These are phyloP conservation scores for Procambarus clarkii DNA, from an alignment of 1,140 invertebrate species.

Conservation along the genomic window DNA sequence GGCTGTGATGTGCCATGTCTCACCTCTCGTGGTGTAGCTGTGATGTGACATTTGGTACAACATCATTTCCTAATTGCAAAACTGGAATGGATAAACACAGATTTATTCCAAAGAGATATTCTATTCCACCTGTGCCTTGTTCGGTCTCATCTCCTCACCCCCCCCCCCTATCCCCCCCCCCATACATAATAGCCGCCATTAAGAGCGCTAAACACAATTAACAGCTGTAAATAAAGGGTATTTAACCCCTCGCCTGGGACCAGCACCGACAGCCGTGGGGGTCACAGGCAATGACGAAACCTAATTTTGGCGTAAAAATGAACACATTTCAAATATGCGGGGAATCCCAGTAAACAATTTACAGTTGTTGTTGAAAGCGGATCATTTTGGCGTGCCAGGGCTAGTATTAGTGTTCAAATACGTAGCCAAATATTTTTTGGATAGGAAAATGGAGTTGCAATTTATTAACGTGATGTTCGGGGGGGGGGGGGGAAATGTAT, in stretches of 20 bases:
- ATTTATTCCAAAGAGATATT: too few species aligned
- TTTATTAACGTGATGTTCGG: constrained; percentile 1
- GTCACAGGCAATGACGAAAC: background rate
- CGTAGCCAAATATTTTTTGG: constrained; percentile 10
- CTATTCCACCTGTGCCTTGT: background rate
- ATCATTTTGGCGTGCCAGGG: background rate
- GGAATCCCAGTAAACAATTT: constrained; percentile 11
- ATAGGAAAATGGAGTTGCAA: background rate
- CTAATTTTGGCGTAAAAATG: background rate
- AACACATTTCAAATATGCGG: background rate
- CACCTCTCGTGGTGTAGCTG: too few species aligned
- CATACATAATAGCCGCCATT: background rate
- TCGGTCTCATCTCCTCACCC: background rate
- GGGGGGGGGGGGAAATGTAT: constrained; percentile 4
- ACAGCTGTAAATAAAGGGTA: too few species aligned
- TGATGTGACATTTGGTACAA: too few species aligned
- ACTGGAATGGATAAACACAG: too few species aligned
- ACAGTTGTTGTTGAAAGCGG: background rate
- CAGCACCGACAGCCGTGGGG: background rate
- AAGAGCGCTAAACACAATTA: too few species aligned
- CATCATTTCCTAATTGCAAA: too few species aligned
- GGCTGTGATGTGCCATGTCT: too few species aligned
- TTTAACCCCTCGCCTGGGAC: background rate
- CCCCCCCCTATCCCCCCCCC: background rate
- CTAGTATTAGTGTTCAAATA: constrained; percentile 13